Conservation (phyloP, 1,140 invertebrate species). For the Euura saliciscinereae region DNA sequence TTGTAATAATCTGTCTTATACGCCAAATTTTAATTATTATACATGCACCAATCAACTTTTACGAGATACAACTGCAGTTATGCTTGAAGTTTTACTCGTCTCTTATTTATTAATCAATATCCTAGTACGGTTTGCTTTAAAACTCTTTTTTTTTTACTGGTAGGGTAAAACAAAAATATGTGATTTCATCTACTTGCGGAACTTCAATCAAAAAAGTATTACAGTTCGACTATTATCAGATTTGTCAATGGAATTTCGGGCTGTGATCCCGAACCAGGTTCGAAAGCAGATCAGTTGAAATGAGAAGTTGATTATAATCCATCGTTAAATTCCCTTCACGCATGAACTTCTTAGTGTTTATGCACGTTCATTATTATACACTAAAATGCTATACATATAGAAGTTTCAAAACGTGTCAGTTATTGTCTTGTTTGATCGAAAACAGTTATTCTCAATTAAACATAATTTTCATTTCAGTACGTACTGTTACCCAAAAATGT, state of each 20-base stretch:
- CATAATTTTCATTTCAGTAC: neutral
- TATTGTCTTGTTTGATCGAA: conserved; percentile 5
- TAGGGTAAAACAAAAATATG: neutral
- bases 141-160: neutral
- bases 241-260: neutral
- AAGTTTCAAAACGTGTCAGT: neutral
- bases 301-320: neutral
- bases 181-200: conserved; percentile 1
- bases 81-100: too few species aligned
- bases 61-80: neutral
- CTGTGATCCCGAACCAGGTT: neutral
- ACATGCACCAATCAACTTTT: neutral
- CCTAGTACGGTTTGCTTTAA: too few species aligned
- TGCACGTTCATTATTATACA: neutral
- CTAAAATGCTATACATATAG: neutral
- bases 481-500: neutral
- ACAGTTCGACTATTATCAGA: neutral
- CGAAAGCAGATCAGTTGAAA: neutral
- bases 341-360: neutral
- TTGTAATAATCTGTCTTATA: neutral
- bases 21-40: neutral
- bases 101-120: too few species aligned
- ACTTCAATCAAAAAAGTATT: neutral
- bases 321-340: neutral
- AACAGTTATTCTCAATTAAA: neutral